These are phyloP conservation scores for Piezodorus guildinii DNA, from an alignment of 1,140 invertebrate species.

Conservation along the genomic window DNA sequence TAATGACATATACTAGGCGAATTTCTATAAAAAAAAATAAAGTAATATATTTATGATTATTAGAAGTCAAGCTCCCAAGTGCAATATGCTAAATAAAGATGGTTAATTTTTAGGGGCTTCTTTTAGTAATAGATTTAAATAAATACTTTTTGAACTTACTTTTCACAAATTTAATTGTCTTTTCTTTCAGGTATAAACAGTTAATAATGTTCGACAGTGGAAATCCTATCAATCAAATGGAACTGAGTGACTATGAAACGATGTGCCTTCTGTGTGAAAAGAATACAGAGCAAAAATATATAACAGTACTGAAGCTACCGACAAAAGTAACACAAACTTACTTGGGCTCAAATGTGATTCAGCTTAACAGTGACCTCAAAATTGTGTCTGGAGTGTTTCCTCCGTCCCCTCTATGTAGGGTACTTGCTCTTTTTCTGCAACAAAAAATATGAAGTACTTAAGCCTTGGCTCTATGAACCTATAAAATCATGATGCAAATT, in stretches of 20 bases:
- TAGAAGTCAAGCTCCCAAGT: too few species aligned
- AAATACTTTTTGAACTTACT: too few species aligned
- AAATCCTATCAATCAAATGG: background rate
- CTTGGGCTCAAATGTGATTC: background rate
- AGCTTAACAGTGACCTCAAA: conserved; percentile 7
- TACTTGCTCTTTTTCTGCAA: background rate
- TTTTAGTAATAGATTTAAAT: too few species aligned
- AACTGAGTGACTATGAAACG: conserved; percentile 5
- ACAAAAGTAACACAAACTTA: conserved; percentile 1
- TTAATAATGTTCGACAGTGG: conserved; percentile 19
- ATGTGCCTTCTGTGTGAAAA: conserved; percentile 8
- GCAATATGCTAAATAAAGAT: too few species aligned
- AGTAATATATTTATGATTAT: too few species aligned
- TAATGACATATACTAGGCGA: too few species aligned
- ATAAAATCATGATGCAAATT: background rate
- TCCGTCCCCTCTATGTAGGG: background rate
- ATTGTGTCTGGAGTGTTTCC: conserved; percentile 11
- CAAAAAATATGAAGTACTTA: background rate
- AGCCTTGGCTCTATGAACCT: too few species aligned
- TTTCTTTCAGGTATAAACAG: conserved; percentile 13
- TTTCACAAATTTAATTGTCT: too few species aligned
- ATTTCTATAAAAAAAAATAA: too few species aligned
- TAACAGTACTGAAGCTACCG: conserved; percentile 6
- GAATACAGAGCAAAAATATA: background rate
- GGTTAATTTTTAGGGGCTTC: too few species aligned